phyloP scores from a whole-genome alignment of 2,113 vertebrate species.

The Pterophyllum scalare region DNA sequence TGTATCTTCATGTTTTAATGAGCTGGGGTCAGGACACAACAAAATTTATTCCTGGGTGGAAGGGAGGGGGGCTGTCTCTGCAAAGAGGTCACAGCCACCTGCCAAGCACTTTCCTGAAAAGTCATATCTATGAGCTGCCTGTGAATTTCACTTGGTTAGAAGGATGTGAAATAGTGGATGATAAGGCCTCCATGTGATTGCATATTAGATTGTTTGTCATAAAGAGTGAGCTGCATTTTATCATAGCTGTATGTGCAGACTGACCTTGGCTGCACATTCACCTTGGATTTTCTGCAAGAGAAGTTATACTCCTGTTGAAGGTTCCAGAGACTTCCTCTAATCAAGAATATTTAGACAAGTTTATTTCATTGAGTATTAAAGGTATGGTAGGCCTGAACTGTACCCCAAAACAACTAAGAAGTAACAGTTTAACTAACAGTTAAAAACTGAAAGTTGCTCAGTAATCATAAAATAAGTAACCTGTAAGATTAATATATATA shows the following conservation, averaged over 20 bases:
- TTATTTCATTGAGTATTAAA: background rate
- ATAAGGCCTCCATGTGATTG: conserved; percentile 38
- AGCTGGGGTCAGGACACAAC: conserved; percentile 30
- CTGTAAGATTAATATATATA: background rate
- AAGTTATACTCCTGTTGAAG: background rate
- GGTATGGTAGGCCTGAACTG: background rate
- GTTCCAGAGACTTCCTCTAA: background rate
- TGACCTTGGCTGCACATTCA: conserved; percentile 12
- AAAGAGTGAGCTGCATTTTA: conserved; percentile 37
- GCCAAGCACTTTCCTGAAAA: conserved; percentile 31
- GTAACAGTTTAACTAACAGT: too few species aligned
- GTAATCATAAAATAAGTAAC: background rate
- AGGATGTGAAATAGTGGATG: conserved; percentile 34
- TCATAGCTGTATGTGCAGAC: conserved; percentile 11
- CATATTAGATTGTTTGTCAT: conserved; percentile 42
- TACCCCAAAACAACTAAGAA: background rate
- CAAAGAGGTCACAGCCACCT: conserved; percentile 43
- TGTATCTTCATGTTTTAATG: conserved; percentile 53
- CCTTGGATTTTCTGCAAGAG: background rate
- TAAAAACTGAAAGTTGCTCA: background rate
- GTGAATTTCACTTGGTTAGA: conserved; percentile 40
- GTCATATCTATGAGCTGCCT: conserved; percentile 49
- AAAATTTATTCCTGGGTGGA: conserved; percentile 32
- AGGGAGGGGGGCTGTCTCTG: background rate
- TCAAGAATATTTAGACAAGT: background rate